Evolutionary conservation across 2,888 invertebrate genomes (phyloP), one percentile per base, ranked within the genome.

Genomic region (Drosophila stalkeri): DNA sequence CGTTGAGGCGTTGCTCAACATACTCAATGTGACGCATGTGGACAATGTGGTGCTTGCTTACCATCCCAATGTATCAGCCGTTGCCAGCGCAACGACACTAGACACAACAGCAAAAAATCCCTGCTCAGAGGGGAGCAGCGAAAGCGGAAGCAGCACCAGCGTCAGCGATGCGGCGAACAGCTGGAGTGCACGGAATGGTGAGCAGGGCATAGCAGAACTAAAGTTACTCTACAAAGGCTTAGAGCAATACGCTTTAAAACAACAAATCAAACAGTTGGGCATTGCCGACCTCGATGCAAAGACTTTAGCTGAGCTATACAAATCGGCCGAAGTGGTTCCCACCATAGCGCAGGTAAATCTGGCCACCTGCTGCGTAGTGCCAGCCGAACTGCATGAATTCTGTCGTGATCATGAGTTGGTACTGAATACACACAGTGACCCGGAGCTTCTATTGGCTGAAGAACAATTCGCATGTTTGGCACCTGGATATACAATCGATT

Each of bases 351-450:
- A 99, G 94, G 98, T 99, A 70, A 99, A 98, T 94, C 94, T 99
- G 64, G 96, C 97, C 1, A 96, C 97, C 16, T 99, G 99, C 92
- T 99, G 99, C 94, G 97, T 98, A 4, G 98, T 99, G 63, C 99
- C 99, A 27, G 97, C 97, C 2, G 95, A 97, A 3, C 94, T 99
- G 78, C 96, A 97, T 92, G 95, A 96, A 77, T 99, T 97, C 94
- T 98, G 99, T 74, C 96, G 97, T 85, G 96, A 97, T 78, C 96
- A 98, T 88, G 97, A 98, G 89, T 96, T 99, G 72, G 98, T 98
- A 91, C 94, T 99, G 44, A 94, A 99, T 31, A 99, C 99, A 0
- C 99, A 99, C 92, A 98, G 97, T 89, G 99, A 99, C 93, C 98
- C 98, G 0, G 95, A 95, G 91, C 78, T 92, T 49, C 70, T 92